These are phyloP conservation scores for Apis dorsata DNA, from an alignment of 1,140 invertebrate genomes.

Conservation along the genomic window DNA sequence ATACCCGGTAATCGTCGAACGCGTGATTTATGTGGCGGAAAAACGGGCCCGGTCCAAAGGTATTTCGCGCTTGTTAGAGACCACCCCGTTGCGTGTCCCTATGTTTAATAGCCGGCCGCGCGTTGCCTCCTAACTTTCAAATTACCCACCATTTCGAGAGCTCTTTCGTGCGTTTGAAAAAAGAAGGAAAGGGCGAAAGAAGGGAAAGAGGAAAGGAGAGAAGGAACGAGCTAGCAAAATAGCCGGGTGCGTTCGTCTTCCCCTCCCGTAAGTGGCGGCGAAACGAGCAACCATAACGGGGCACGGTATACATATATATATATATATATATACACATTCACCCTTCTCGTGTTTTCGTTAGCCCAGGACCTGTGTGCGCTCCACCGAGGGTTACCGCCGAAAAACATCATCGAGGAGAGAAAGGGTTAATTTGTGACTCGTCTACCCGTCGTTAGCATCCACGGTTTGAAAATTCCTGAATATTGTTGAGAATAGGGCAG, in stretches of 20 bases:
- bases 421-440: too few relatives aligned
- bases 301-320: background rate
- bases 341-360: constrained; percentile 18
- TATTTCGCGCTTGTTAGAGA: background rate
- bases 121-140: constrained; percentile 32
- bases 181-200: constrained; percentile 49
- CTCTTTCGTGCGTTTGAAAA: constrained; percentile 20
- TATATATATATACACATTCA: background rate
- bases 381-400: background rate
- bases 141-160: constrained; percentile 46
- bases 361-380: background rate
- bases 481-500: too few relatives aligned
- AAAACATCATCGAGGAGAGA: constrained; percentile 1
- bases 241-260: constrained; percentile 31
- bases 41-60: background rate
- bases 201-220: too few relatives aligned
- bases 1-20: background rate
- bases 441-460: too few relatives aligned
- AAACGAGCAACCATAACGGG: constrained; percentile 46
- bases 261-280: constrained; percentile 49
- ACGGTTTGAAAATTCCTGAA: too few relatives aligned
- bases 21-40: background rate
- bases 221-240: constrained; percentile 31
- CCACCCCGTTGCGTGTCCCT: background rate
- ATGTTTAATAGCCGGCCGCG: background rate